Base-by-base conservation (phyloP, 2,113 vertebrate genomes). In the Bufo gargarizans region DNA sequence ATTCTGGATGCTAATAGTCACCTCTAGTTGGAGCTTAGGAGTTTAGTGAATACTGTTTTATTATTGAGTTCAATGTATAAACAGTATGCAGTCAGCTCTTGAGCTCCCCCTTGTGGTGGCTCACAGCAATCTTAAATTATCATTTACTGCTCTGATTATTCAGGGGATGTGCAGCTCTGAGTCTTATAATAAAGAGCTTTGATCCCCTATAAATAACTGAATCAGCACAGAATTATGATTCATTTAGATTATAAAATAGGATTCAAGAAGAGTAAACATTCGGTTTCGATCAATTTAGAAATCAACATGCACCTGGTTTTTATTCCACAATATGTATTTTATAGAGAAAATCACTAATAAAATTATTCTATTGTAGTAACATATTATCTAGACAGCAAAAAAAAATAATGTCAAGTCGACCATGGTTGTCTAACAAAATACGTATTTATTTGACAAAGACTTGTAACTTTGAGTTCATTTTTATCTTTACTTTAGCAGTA, bases 391-490 rank as follows among this genome's bases (percentile, higher is more conserved):
- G 59, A 47, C 17, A 58, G 13, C 19, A 33, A 19, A 22, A 10
- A 14, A 58, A 43, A 71, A 87, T 59, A 72, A 87, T 81, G 65
- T 82, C 86, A 76, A 19, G n/a, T 17, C 56, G 78, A 71, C 67
- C 78, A 43, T 55, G 56, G 55, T 49, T 43, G 20, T 5, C 45
- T 14, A 3, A 59, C 2, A 22, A 61, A 87, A 47, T 4, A 22
- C 63, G 33, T 49, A 71, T 88, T 82, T 88, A 67, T 88, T 88
- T 82, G 79, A 55, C 14, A 76, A 82, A 17, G 58, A 53, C 67
- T 19, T 61, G 61, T 43, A 61, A 88, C 43, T 76, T 56, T 17
- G 76, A 63, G 47, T 77, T 86, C 56, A 33, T 63, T 77, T 43
- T 77, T 19, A 65, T 86, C 58, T 61, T 61, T 58, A 59, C 14